Conservation (phyloP, 2,888 invertebrate genomes). For the Prionchulus punctatus region DNA sequence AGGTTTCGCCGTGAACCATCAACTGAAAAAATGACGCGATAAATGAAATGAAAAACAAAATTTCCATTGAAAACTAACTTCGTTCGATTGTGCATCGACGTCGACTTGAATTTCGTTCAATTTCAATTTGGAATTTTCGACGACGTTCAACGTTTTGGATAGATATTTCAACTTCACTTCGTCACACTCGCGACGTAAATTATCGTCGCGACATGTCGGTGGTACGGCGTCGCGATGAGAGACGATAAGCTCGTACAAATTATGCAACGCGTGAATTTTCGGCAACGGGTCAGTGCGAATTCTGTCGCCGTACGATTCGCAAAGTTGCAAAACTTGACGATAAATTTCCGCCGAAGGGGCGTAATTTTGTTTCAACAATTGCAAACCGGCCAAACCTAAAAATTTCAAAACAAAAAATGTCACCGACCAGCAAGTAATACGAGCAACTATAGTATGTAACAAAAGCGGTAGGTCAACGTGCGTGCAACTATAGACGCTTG, state of each 20-base stretch:
- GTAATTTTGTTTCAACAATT: slow-evolving; percentile 43
- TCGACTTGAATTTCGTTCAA: too few species aligned
- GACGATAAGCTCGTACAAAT: slow-evolving; percentile 34
- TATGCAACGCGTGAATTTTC: slow-evolving; percentile 33
- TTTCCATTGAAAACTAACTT: neutral
- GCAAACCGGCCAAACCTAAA: slow-evolving; percentile 49
- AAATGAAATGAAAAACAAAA: neutral
- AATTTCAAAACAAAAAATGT: too few species aligned
- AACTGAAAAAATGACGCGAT: neutral
- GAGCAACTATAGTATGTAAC: too few species aligned
- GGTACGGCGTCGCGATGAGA: slow-evolving; percentile 34
- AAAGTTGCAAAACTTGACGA: slow-evolving; percentile 44
- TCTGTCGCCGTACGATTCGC: slow-evolving; percentile 35
- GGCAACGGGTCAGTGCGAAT: slow-evolving; percentile 33
- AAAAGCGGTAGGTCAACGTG: too few species aligned
- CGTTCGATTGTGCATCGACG: neutral
- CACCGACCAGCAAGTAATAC: too few species aligned
- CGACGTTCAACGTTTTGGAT: too few species aligned
- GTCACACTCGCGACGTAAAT: slow-evolving; percentile 35
- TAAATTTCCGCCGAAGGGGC: slow-evolving; percentile 46
- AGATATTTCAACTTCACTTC: neutral
- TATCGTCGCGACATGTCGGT: slow-evolving; percentile 42
- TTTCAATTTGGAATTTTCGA: too few species aligned
- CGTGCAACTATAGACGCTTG: too few species aligned
- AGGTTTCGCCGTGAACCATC: neutral